phyloP scores from a whole-genome alignment of 2,888 invertebrate species.

The Caenorhabditis sp. region DNA sequence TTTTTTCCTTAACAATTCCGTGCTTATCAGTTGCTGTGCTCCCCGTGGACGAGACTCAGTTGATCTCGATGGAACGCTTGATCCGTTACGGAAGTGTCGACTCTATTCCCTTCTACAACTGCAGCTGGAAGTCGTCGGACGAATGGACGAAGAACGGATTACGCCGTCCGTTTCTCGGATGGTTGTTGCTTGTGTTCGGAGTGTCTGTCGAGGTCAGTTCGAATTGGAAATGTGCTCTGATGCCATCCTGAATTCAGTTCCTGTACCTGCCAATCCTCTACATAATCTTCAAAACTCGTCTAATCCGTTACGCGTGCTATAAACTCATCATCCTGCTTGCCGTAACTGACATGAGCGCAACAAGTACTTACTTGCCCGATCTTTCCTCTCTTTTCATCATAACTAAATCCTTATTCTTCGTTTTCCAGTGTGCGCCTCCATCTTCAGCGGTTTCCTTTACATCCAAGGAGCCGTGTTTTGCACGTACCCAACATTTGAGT shows the following conservation, averaged over 20 bases:
- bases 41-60: too few species aligned
- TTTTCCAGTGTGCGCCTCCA: constrained; percentile 30
- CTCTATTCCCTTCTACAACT: constrained; percentile 37
- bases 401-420: neutral
- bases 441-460: constrained; percentile 42
- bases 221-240: neutral
- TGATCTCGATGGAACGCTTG: constrained; percentile 23
- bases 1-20: too few species aligned
- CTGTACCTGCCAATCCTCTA: constrained; percentile 40
- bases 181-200: constrained; percentile 28
- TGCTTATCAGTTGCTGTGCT: too few species aligned
- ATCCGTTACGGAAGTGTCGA: constrained; percentile 36
- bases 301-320: constrained; percentile 31
- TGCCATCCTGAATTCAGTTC: constrained; percentile 3
- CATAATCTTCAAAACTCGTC: constrained; percentile 36
- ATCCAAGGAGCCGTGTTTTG: constrained; percentile 45
- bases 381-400: too few species aligned
- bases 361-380: too few species aligned
- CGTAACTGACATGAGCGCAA: constrained; percentile 37
- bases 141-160: constrained; percentile 29
- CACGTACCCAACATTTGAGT: constrained; percentile 38
- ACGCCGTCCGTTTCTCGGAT: constrained; percentile 24
- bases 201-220: constrained; percentile 22
- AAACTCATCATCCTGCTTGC: constrained; percentile 35
- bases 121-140: constrained; percentile 24